Conservation (phyloP, 1,140 invertebrate species). For the Drosophila seguyi region DNA sequence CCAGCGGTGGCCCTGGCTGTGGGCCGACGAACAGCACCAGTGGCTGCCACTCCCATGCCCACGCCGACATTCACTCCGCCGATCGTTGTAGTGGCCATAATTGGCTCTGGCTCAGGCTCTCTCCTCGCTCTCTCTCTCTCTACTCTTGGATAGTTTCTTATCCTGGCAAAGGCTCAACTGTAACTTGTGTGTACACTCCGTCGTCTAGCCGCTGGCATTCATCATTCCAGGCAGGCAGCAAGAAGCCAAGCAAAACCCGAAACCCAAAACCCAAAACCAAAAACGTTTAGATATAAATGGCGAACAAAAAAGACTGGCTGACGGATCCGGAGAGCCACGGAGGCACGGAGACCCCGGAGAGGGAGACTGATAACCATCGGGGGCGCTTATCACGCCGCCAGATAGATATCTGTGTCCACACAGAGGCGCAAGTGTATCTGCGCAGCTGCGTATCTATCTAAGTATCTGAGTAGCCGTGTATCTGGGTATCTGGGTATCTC, state of each 20-base stretch:
- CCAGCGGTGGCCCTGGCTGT: slow-evolving; percentile 75
- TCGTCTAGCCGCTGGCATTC: slow-evolving; percentile 68
- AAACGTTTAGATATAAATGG: slow-evolving; percentile 72
- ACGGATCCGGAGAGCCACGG: slow-evolving; percentile 19
- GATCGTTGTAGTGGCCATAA: slow-evolving; percentile 51
- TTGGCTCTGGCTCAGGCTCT: slow-evolving; percentile 6
- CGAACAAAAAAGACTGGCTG: slow-evolving; percentile 33
- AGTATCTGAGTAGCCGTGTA: slow-evolving; percentile 13
- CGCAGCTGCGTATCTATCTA: slow-evolving; percentile 35
- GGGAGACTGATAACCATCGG: slow-evolving; percentile 71
- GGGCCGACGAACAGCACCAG: slow-evolving; percentile 50
- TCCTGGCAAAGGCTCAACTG: neutral
- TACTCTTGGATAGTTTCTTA: neutral
- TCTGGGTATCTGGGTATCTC: slow-evolving; percentile 11
- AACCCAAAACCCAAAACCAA: slow-evolving; percentile 3
- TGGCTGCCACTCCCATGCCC: slow-evolving; percentile 12
- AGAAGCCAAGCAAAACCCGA: neutral
- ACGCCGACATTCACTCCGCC: slow-evolving; percentile 14
- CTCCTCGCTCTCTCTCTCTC: neutral
- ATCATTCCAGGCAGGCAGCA: slow-evolving; percentile 58
- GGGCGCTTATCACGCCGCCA: slow-evolving; percentile 64
- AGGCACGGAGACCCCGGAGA: slow-evolving; percentile 22
- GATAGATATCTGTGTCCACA: slow-evolving; percentile 39
- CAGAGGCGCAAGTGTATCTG: slow-evolving; percentile 29
- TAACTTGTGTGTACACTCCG: slow-evolving; percentile 51